phyloP scores from a whole-genome alignment of 1,140 invertebrate genomes.

The Drosophila saltans region DNA sequence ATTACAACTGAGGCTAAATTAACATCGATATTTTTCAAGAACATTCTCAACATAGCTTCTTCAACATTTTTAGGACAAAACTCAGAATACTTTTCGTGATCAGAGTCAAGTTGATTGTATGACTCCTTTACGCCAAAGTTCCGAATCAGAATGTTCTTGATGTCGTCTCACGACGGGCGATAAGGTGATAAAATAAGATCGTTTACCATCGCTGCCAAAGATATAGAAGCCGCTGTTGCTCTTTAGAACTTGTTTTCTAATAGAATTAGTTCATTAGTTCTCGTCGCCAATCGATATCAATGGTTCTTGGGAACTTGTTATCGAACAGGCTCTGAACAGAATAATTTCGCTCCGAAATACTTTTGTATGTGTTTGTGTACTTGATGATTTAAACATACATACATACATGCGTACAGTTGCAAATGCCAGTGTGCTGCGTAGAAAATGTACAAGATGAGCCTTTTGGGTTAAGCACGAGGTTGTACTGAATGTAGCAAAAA shows the following conservation, averaged over 20 bases:
- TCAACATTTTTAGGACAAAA: not conserved
- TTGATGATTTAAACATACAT: too few relatives aligned
- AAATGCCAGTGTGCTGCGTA: constrained; percentile 1
- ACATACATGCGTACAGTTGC: not conserved
- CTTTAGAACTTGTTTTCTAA: not conserved
- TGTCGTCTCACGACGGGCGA: constrained; percentile 13
- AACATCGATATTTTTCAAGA: too few relatives aligned
- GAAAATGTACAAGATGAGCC: not conserved
- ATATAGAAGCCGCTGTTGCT: constrained; percentile 20
- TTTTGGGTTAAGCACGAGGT: not conserved
- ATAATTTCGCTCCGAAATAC: too few relatives aligned
- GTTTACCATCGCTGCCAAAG: constrained; percentile 12
- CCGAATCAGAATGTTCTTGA: not conserved
- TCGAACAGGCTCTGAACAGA: not conserved
- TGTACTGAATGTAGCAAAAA: not conserved
- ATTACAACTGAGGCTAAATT: not conserved
- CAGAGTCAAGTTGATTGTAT: constrained; percentile 10
- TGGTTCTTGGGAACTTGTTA: not conserved
- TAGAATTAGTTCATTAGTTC: not conserved
- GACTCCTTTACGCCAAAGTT: constrained; percentile 1
- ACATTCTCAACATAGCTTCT: too few relatives aligned
- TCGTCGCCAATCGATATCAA: not conserved
- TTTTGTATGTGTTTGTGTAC: too few relatives aligned
- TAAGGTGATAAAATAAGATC: not conserved
- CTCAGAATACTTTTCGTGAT: constrained; percentile 4